These are phyloP conservation scores for Tetramorium parvispinum DNA, from an alignment of 1,140 invertebrate species.

Conservation along the genomic window DNA sequence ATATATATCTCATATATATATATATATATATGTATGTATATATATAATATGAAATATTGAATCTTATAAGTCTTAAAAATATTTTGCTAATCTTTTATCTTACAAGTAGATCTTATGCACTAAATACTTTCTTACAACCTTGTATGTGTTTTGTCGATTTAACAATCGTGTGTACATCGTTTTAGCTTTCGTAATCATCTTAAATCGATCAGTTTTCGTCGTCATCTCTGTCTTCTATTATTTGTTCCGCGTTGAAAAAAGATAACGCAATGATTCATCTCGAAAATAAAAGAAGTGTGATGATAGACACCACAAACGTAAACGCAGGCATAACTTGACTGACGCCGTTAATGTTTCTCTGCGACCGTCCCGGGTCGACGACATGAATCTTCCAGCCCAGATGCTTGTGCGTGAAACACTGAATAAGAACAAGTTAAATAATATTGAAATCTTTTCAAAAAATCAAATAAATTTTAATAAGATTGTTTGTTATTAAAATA, in stretches of 20 bases:
- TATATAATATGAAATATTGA: slow-evolving; percentile 82
- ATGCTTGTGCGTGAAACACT: slow-evolving; percentile 97
- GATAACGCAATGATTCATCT: slow-evolving; percentile 77
- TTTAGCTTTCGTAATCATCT: slow-evolving; percentile 64
- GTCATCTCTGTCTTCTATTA: slow-evolving; percentile 59
- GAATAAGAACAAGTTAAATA: slow-evolving; percentile 57
- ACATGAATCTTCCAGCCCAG: slow-evolving; percentile 98
- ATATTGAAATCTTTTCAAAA: not conserved
- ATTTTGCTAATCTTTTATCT: slow-evolving; percentile 81
- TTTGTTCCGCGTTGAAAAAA: slow-evolving; percentile 43
- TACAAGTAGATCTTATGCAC: slow-evolving; percentile 79
- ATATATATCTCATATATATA: slow-evolving; percentile 64
- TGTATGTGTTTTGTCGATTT: slow-evolving; percentile 77
- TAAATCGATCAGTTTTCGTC: slow-evolving; percentile 57
- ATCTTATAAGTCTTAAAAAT: slow-evolving; percentile 85
- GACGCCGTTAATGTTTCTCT: slow-evolving; percentile 37
- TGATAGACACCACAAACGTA: slow-evolving; percentile 67
- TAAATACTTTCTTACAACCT: slow-evolving; percentile 86
- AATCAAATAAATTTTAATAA: slow-evolving; percentile 12
- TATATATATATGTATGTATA: slow-evolving; percentile 55
- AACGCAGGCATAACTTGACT: slow-evolving; percentile 53
- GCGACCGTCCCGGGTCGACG: slow-evolving; percentile 88
- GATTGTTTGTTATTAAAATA: not conserved
- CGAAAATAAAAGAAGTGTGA: slow-evolving; percentile 56
- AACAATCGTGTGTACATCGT: slow-evolving; percentile 52